phyloP scores from a whole-genome alignment of 2,888 invertebrate genomes.

The Amblyjoppa fuscipennis region DNA sequence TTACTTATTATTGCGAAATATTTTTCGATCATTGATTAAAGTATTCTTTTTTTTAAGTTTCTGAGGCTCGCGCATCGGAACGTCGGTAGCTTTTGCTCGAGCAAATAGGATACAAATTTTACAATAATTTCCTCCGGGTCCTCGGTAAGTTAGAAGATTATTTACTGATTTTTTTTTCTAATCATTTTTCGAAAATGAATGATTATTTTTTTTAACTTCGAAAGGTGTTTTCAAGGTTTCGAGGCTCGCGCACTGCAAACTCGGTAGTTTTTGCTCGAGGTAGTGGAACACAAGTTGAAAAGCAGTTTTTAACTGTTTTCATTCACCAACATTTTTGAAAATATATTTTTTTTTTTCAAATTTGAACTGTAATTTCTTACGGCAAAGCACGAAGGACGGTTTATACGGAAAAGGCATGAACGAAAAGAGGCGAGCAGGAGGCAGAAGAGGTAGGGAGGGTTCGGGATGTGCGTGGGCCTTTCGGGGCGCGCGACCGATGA shows the following conservation, averaged over 20 bases:
- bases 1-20: background rate
- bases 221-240: too few species aligned
- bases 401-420: conserved; percentile 25
- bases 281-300: too few species aligned
- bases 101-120: too few species aligned
- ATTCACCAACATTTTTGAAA: too few species aligned
- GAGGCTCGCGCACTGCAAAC: too few species aligned
- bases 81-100: too few species aligned
- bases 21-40: background rate
- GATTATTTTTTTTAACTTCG: background rate
- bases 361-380: background rate
- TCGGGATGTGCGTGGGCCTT: conserved; percentile 58
- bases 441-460: conserved; percentile 61
- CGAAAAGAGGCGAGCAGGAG: conserved; percentile 44
- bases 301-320: too few species aligned
- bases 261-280: too few species aligned
- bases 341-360: background rate
- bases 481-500: conserved; percentile 66
- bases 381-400: conserved; percentile 51
- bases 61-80: too few species aligned
- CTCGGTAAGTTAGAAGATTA: background rate
- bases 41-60: too few species aligned
- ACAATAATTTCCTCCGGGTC: background rate
- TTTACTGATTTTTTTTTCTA: too few species aligned
- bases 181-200: background rate